These are phyloP conservation scores for Sicus ferrugineus DNA, from an alignment of 2,888 invertebrate species.

Conservation along the genomic window DNA sequence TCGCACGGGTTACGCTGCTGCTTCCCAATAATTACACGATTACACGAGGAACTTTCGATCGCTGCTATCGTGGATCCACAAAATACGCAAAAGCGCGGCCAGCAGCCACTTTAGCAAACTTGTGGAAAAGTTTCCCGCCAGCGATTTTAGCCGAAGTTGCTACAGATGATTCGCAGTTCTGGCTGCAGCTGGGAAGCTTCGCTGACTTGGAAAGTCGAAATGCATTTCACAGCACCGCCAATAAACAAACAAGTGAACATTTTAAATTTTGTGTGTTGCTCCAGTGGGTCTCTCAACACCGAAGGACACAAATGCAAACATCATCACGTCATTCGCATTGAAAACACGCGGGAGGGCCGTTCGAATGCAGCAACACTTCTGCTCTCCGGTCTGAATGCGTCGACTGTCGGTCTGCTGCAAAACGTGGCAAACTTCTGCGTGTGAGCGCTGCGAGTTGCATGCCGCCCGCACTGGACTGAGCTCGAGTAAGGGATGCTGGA, in stretches of 20 bases:
- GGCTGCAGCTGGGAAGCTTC: not conserved
- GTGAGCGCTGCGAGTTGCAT: not conserved
- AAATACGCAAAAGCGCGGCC: not conserved
- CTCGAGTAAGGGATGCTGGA: not conserved
- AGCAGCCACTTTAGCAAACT: not conserved
- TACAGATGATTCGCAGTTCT: not conserved
- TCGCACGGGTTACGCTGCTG: conserved; percentile 11
- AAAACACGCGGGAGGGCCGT: not conserved
- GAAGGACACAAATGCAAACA: not conserved
- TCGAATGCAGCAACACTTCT: not conserved
- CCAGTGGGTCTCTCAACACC: too few species aligned
- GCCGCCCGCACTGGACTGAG: not conserved
- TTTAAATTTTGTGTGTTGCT: not conserved
- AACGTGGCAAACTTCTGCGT: too few species aligned
- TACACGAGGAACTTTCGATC: conserved; percentile 21
- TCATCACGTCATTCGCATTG: not conserved
- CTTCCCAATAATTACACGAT: conserved; percentile 27
- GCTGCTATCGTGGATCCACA: not conserved
- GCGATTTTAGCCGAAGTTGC: not conserved
- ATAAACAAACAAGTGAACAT: not conserved
- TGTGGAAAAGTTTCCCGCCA: conserved; percentile 3
- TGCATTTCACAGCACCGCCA: not conserved
- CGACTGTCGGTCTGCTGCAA: not conserved
- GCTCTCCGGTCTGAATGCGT: not conserved
- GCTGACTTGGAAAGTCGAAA: not conserved